Evolutionary conservation across 2,888 invertebrate species (phyloP).

Genomic region (Polylopha cassiicola): DNA sequence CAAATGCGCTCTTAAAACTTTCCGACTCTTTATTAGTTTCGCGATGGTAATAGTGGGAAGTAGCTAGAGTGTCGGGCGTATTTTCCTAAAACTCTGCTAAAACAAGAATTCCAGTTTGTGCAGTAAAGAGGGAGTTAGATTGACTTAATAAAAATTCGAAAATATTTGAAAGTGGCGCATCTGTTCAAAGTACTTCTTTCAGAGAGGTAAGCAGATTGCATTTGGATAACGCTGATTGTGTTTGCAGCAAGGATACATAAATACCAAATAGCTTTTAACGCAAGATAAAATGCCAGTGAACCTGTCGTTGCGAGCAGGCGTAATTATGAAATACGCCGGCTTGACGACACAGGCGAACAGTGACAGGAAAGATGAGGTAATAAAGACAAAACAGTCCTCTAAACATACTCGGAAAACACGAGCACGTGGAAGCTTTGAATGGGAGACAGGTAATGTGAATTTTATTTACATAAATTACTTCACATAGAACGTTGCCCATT

Average conservation of each 20-base stretch:
- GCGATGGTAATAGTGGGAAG: slow-evolving; percentile 49
- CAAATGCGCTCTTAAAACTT: slow-evolving; percentile 69
- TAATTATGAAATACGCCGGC: slow-evolving; percentile 50
- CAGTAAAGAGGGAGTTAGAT: slow-evolving; percentile 2
- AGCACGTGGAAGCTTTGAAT: slow-evolving; percentile 48
- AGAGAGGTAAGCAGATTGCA: too few relatives aligned
- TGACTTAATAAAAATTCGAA: neutral
- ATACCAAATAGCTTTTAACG: slow-evolving; percentile 46
- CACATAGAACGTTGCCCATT: slow-evolving; percentile 52
- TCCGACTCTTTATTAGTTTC: slow-evolving; percentile 63
- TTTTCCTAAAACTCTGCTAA: slow-evolving; percentile 44
- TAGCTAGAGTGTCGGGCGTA: slow-evolving; percentile 11
- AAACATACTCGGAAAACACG: slow-evolving; percentile 62
- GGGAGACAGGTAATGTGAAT: slow-evolving; percentile 67
- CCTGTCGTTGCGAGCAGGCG: slow-evolving; percentile 37
- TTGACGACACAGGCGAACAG: slow-evolving; percentile 41
- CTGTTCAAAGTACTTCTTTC: neutral
- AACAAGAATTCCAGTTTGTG: slow-evolving; percentile 40
- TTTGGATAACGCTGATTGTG: slow-evolving; percentile 36
- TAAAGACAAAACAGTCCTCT: slow-evolving; percentile 65
- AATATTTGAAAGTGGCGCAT: slow-evolving; percentile 2
- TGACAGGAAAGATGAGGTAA: slow-evolving; percentile 55
- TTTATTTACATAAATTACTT: slow-evolving; percentile 74
- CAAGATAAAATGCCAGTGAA: slow-evolving; percentile 40
- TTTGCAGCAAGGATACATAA: slow-evolving; percentile 31